These are phyloP conservation scores for Pangasius djambal DNA, from an alignment of 2,797 vertebrate genomes.

Conservation along the genomic window DNA sequence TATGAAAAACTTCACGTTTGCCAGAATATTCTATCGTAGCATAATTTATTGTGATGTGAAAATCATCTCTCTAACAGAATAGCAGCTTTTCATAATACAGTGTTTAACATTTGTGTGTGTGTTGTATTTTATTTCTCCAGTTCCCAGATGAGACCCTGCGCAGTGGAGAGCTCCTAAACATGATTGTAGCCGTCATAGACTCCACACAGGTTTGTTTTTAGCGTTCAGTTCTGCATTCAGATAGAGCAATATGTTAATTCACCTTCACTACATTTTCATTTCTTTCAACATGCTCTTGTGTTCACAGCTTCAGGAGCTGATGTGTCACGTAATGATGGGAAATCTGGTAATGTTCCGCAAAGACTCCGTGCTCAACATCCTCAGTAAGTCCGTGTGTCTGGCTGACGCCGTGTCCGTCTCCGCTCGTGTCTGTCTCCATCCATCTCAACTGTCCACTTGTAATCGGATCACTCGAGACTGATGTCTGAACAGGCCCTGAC, in stretches of 20 bases:
- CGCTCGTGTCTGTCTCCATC: background rate
- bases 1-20: background rate
- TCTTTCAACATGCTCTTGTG: slow-evolving; percentile 1
- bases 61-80: background rate
- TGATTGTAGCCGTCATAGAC: slow-evolving; percentile 96
- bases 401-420: background rate
- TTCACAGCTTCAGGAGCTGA: slow-evolving; percentile 90
- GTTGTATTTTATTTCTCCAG: slow-evolving; percentile 64
- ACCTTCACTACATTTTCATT: background rate
- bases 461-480: background rate
- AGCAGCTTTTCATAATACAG: background rate
- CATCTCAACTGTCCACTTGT: background rate
- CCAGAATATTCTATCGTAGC: too few relatives aligned
- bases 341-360: slow-evolving; percentile 97
- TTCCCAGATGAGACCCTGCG: slow-evolving; percentile 94
- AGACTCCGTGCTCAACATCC: slow-evolving; percentile 93
- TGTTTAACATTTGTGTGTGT: slow-evolving; percentile 7
- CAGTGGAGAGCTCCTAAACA: slow-evolving; percentile 94
- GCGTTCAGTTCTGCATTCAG: background rate
- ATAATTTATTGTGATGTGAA: background rate
- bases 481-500: background rate
- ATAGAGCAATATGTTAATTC: too few relatives aligned
- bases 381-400: slow-evolving; percentile 76
- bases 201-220: slow-evolving; percentile 81
- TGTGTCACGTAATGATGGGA: slow-evolving; percentile 98